phyloP scores from a whole-genome alignment of 2,797 vertebrate genomes.

The Rhynchotus rufescens region DNA sequence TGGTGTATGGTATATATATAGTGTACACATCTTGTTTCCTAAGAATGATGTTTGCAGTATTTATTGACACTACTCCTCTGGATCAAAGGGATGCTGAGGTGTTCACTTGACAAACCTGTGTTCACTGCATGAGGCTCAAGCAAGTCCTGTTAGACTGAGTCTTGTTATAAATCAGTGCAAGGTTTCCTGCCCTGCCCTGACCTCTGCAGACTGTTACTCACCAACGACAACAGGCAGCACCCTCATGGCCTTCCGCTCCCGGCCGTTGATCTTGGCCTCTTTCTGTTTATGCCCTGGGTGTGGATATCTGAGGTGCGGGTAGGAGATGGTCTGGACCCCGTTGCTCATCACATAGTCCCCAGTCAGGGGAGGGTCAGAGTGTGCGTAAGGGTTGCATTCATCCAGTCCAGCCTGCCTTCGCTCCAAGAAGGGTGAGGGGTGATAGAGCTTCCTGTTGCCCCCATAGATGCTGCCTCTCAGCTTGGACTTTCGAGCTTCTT shows the following conservation, averaged over 20 bases:
- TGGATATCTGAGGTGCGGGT: constrained; percentile 77
- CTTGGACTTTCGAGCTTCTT: constrained; percentile 88
- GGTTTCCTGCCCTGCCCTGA: background rate
- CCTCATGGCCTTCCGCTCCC: constrained; percentile 94
- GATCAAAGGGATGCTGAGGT: background rate
- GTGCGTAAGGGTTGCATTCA: constrained; percentile 64
- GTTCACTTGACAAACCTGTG: fast-evolving
- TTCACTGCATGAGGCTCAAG: fast-evolving
- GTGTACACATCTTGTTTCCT: fast-evolving
- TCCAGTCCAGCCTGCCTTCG: constrained; percentile 73
- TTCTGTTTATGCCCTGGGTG: constrained; percentile 72
- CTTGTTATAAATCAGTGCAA: background rate
- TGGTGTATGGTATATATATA: too few relatives aligned
- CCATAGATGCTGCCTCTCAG: constrained; percentile 82
- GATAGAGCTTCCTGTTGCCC: constrained; percentile 79
- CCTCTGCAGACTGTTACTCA: constrained; percentile 73
- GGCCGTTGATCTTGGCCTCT: constrained; percentile 88
- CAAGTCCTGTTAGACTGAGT: background rate
- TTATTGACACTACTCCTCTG: background rate
- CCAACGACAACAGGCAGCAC: constrained; percentile 94
- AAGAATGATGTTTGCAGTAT: background rate
- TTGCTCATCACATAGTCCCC: constrained; percentile 70
- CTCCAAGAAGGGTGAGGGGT: constrained; percentile 81
- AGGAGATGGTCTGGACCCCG: constrained; percentile 77
- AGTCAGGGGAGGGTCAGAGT: constrained; percentile 38